Base-by-base conservation (phyloP, 2,113 vertebrate genomes). In the Ondatra zibethicus region DNA sequence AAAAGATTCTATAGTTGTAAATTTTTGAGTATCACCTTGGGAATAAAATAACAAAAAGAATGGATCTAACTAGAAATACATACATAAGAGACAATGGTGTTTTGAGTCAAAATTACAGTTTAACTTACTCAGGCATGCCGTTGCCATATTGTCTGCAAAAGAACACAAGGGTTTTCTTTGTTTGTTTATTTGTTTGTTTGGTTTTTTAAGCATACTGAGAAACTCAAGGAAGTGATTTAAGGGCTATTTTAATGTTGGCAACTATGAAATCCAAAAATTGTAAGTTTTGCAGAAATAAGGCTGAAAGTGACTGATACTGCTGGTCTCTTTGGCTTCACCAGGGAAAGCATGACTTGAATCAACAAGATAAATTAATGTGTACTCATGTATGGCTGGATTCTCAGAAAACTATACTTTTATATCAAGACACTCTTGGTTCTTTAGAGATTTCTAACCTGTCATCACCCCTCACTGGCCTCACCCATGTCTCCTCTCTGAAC, bases 1-100 rank as follows among this genome's bases (percentile, higher is more conserved):
- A 91, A 91, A 96, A 96, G 42, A 93, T 86, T 95, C 91, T 92
- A 72, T 85, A 88, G 80, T 61, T 96, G n/a, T 86, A 94, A 92
- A 96, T 97, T 95, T 9, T 27, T 91, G 88, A 95, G 75, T 85
- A 91, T 90, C 10, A 95, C 75, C 91, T 90, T 96, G 72, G 70
- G 58, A 96, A 95, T 92, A 93, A 95, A 96, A 89, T 72, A 91
- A 73, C 42, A 55, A 52, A 94, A 88, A 42, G 27, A 89, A 42
- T 75, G 50, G 31, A 82, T 88, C 36, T 81, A 94, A 81, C 29
- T 36, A 76, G 36, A 97, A 96, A 88, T 47, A 91, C 2, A 72
- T 47, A 73, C 42, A 66, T 66, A 90, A 90, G 31, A 78, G 27
- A 88, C n/a, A 65, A 94, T 52, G 66, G 11, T 29, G 23, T 70